Evolutionary conservation across 2,888 invertebrate genomes (phyloP).

Genomic region (Ornithoptera alexandrae): DNA sequence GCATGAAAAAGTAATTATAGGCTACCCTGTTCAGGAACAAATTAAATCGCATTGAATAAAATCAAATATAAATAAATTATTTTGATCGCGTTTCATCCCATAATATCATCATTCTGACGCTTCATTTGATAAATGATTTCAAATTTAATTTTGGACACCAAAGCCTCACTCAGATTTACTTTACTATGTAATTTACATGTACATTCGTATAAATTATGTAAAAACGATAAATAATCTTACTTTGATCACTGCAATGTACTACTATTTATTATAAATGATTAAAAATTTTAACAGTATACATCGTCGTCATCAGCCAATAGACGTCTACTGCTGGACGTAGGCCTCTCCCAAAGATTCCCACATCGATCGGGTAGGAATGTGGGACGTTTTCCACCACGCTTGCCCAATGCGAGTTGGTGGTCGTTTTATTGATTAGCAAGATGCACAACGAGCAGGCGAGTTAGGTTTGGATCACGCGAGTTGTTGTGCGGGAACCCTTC

Average conservation of each 20-base stretch:
- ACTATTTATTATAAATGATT: no score
- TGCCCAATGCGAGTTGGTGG: no score
- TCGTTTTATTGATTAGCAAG: no score
- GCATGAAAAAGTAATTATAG: neutral
- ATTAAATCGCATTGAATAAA: conserved; percentile 1
- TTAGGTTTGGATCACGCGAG: no score
- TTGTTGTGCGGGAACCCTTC: no score
- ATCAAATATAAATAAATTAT: conserved; percentile 8
- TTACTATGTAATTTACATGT: neutral
- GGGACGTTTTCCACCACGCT: no score
- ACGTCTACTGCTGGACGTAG: no score
- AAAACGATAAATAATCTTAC: neutral
- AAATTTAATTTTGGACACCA: conserved; percentile 9
- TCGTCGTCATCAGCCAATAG: no score
- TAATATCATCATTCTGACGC: neutral
- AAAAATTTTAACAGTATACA: no score
- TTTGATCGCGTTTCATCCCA: neutral
- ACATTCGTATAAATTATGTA: neutral
- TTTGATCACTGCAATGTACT: neutral
- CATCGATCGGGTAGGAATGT: no score
- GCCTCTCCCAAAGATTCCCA: no score
- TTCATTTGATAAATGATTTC: conserved; percentile 10
- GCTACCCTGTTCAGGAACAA: neutral
- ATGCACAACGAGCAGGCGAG: no score
- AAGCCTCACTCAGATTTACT: neutral